Conservation (phyloP, 2,888 invertebrate genomes). For the Caenorhabditis virilis region DNA sequence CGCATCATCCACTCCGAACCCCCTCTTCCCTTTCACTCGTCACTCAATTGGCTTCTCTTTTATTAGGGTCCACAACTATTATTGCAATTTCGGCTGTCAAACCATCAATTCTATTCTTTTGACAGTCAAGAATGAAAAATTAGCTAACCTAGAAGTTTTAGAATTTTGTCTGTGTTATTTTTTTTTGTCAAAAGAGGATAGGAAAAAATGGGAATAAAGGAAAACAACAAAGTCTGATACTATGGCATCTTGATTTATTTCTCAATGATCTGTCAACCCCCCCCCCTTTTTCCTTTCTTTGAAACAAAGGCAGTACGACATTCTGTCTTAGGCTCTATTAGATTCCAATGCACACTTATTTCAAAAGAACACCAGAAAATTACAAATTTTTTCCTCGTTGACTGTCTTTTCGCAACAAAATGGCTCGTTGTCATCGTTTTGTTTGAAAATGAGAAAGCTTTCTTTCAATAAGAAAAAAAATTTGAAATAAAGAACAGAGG, state of each 20-base stretch:
- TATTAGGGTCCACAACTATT: constrained; percentile 32
- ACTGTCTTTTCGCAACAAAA: too few relatives aligned
- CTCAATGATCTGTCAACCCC: not conserved
- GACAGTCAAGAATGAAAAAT: constrained; percentile 30
- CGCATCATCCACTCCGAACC: constrained; percentile 38
- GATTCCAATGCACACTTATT: too few relatives aligned
- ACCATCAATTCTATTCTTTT: constrained; percentile 29
- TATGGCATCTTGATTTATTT: not conserved
- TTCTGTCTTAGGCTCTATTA: too few relatives aligned
- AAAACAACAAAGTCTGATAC: not conserved
- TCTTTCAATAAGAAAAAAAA: too few relatives aligned
- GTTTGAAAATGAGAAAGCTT: too few relatives aligned
- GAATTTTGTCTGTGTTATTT: not conserved
- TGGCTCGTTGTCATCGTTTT: too few relatives aligned
- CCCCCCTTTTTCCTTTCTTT: not conserved
- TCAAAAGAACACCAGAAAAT: too few relatives aligned
- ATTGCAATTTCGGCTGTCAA: constrained; percentile 44
- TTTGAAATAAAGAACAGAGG: too few relatives aligned
- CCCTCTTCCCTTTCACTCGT: constrained; percentile 25
- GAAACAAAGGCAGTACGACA: too few relatives aligned
- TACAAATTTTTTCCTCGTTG: too few relatives aligned
- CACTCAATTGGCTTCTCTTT: constrained; percentile 37
- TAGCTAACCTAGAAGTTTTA: too few relatives aligned
- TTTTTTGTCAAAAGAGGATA: not conserved
- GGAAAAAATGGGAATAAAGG: not conserved